These are phyloP conservation scores for Hirtodrosophila alboralis DNA, from an alignment of 2,888 invertebrate species.

Conservation along the genomic window DNA sequence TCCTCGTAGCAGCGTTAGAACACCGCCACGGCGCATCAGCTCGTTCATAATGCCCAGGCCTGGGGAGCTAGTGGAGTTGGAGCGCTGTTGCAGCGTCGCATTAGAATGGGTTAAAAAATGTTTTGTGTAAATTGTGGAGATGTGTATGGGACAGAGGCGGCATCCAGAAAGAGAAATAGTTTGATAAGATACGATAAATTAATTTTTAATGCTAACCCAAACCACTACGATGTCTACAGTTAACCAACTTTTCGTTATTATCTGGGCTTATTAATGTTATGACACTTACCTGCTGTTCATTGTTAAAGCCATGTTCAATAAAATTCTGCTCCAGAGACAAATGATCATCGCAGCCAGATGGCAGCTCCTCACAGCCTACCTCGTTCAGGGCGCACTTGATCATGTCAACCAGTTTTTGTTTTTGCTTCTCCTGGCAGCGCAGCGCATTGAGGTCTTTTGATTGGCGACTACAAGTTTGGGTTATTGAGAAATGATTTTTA, in stretches of 20 bases:
- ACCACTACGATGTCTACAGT: constrained; percentile 45
- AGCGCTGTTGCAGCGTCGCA: constrained; percentile 53
- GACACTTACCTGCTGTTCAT: constrained; percentile 88
- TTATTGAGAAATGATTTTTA: no score
- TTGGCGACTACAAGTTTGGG: constrained; percentile 65
- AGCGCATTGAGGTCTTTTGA: constrained; percentile 91
- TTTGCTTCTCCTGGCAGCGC: constrained; percentile 92
- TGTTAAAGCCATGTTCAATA: constrained; percentile 86
- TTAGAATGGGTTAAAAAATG: constrained; percentile 38
- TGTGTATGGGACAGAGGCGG: constrained; percentile 28
- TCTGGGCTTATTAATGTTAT: no score
- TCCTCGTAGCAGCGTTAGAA: constrained; percentile 82
- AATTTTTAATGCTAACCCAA: constrained; percentile 23
- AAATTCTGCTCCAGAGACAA: constrained; percentile 85
- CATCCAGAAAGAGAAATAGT: constrained; percentile 56
- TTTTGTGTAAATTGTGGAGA: constrained; percentile 8
- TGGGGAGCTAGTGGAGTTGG: constrained; percentile 74
- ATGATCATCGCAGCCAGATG: constrained; percentile 92
- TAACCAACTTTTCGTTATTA: no score
- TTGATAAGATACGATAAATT: constrained; percentile 40
- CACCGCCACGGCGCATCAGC: constrained; percentile 82
- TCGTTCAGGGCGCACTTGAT: constrained; percentile 93
- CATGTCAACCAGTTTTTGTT: constrained; percentile 92
- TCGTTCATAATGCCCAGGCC: constrained; percentile 82
- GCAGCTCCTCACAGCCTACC: constrained; percentile 94